Evolutionary conservation across 2,113 vertebrate species (phyloP).

Genomic region (Quiscalus mexicanus): DNA sequence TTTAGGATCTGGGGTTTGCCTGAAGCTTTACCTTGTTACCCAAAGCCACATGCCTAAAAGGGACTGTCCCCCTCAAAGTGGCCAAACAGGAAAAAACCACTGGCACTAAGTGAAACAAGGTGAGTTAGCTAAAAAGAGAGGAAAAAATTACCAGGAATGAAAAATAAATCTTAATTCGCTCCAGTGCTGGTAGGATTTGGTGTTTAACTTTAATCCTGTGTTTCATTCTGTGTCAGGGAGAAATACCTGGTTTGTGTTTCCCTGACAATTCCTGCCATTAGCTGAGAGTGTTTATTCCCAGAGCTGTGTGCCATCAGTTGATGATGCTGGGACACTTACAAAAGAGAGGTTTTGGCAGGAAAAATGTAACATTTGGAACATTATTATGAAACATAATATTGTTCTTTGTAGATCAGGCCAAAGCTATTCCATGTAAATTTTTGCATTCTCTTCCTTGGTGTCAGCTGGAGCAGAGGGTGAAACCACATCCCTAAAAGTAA

Average conservation of each 20-base stretch:
- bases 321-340: conserved; percentile 52
- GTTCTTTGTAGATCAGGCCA: background rate
- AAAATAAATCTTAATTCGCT: background rate
- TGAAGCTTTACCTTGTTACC: background rate
- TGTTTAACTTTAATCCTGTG: background rate
- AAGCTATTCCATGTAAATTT: background rate
- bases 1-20: background rate
- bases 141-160: background rate
- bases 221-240: background rate
- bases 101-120: background rate
- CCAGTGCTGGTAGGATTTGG: background rate
- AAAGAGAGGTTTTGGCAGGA: conserved; percentile 34
- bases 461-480: background rate
- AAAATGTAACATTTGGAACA: background rate
- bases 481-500: background rate
- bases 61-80: background rate
- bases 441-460: background rate
- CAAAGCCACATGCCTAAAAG: background rate
- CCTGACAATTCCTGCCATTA: conserved; percentile 20
- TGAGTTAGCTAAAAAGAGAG: background rate
- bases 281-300: conserved; percentile 43
- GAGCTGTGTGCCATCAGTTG: conserved; percentile 68
- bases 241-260: conserved; percentile 1
- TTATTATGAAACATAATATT: background rate
- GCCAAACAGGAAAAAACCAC: background rate